Evolutionary conservation across 2,113 vertebrate species (phyloP).

Genomic region (Picathartes gymnocephalus): DNA sequence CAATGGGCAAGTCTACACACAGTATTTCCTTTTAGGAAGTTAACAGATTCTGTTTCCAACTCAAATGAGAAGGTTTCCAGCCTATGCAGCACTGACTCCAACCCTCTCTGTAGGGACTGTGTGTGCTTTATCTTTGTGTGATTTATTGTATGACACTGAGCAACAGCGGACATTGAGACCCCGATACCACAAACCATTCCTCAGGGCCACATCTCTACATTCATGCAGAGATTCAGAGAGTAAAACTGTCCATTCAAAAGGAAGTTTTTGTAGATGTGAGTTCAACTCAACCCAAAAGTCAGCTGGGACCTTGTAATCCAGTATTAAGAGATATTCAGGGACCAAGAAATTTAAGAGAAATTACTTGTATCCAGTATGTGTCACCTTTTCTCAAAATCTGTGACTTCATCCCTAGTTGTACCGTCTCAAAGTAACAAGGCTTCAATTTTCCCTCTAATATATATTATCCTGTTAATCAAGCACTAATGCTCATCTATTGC

Average conservation of each 20-base stretch:
- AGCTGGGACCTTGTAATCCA: background rate
- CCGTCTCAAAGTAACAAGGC: background rate
- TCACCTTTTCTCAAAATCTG: background rate
- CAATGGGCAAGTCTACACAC: background rate
- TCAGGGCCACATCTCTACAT: background rate
- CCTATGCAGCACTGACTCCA: background rate
- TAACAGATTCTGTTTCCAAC: slow-evolving; percentile 7
- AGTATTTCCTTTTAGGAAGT: slow-evolving; percentile 33
- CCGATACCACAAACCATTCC: background rate
- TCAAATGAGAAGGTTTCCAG: slow-evolving; percentile 1
- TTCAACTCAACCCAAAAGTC: background rate
- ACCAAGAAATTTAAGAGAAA: background rate
- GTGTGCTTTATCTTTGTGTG: background rate
- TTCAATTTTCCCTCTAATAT: background rate
- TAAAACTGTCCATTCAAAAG: background rate
- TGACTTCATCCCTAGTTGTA: background rate
- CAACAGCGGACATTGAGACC: background rate
- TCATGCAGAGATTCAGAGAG: background rate
- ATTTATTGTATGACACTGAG: background rate
- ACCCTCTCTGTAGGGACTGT: background rate
- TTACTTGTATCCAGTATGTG: background rate
- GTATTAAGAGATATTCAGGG: background rate
- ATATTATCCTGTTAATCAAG: background rate
- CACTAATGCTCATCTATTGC: background rate
- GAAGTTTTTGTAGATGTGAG: background rate